Evolutionary conservation across 1,140 invertebrate genomes (phyloP), one percentile per base, ranked within the genome.

Genomic region (Helicoverpa zea): DNA sequence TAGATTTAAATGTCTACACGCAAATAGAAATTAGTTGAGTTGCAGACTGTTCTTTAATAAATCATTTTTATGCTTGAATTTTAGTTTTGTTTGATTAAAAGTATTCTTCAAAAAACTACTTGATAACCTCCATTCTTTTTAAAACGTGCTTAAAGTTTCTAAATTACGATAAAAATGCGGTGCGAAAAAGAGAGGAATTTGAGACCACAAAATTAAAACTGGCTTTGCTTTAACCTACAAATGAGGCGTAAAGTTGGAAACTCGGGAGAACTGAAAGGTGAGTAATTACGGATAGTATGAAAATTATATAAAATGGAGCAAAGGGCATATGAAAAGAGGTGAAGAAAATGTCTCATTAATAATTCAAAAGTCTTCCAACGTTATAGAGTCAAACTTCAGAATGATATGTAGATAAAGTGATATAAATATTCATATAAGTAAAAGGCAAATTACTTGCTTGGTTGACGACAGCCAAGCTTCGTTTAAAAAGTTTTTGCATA

Each of bases 371-470:
- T 10, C 52, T 70, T 70, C 49, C 11, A 29, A 16, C 47, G 16
- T 52, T 51, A 3, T 23, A 52, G 23, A 70, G 49, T 23, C 13
- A 16, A 70, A 30, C 35, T 64, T 64, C 23, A 30, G 52, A 70
- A 52, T 29, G 49, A n/a, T 14, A 70, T 68, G 13, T 70, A 70
- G 66, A 52, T 29, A 52, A 64, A 13, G 35, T 9, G 47, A 23
- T 52, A 70, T 70, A 52, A 70, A 52, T 70, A 70, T 52, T 52
- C 49, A 70, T 70, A 52, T 18, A 66, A 66, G 43, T 66, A 52
- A 70, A 70, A 70, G 49, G 66, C 66, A 70, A 52, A 23, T 70
- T 52, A 70, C 10, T 70, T 52, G 23, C 66, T 52, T 30, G 18
- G 49, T 29, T 14, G 23, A 30, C 16, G 18, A 35, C n/a, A n/a